Base-by-base conservation (phyloP, 2,797 vertebrate genomes). In the Epinephelus malabaricus region DNA sequence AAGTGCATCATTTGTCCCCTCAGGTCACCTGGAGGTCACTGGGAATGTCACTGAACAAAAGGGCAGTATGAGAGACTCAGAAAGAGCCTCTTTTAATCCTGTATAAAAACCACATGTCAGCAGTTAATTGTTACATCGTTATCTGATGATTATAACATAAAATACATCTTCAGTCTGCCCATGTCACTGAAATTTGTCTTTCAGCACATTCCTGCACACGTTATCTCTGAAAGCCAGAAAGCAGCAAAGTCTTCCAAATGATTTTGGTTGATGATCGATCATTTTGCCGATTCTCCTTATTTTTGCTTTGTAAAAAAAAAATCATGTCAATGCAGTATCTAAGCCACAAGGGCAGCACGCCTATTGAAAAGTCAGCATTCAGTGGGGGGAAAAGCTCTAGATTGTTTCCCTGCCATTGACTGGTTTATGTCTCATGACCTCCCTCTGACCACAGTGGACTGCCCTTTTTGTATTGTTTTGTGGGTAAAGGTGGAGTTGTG, bases 341-440 rank as follows among this genome's bases (percentile, higher is more conserved):
- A 53, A 78, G 65, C 79, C 78, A 84, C 74, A 78, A 82, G 69
- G 71, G 71, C 76, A 89, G 63, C 50, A 3, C 34, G 64, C 55
- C 78, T 89, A 81, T 88, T 90, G 88, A 90, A 89, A 81, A 86
- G 83, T 81, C 90, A 86, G 80, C 79, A 77, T 83, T 86, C 61
- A 76, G 61, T 69, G 47, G 49, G 64, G 62, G 66, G 71, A 87
- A 88, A 92, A 88, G 79, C 83, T 89, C 87, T 88, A 78, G 88
- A 92, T 93, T 81, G 82, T 93, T 90, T 91, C 88, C 59, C 80
- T 77, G 68, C 76, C 81, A 88, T 89, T 88, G 89, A 88, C 86
- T 84, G 84, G 82, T 88, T 87, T 81, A 88, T 89, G 91, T 92
- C 88, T 94, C 92, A 86, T 92, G 92, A 95, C 92, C 88, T 84